Conservation (phyloP, 2,113 vertebrate species). For the Oenanthe oenanthe region DNA sequence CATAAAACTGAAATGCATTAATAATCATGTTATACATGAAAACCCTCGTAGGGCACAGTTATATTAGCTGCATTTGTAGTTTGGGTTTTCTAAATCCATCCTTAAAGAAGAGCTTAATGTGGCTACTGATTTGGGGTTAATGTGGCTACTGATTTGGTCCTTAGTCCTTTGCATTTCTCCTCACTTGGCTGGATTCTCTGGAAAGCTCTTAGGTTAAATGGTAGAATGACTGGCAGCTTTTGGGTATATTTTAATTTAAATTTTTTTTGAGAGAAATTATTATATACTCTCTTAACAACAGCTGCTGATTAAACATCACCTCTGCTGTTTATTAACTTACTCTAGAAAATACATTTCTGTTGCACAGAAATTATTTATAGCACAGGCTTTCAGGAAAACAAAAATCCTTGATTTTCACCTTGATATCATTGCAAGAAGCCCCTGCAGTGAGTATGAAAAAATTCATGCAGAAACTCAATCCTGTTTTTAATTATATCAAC, state of each 20-base stretch:
- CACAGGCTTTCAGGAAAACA: not conserved
- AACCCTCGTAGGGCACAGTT: not conserved
- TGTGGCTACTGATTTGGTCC: not conserved
- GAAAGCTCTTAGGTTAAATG: not conserved
- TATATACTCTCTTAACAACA: not conserved
- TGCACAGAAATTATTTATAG: not conserved
- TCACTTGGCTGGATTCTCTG: not conserved
- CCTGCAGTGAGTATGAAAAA: not conserved
- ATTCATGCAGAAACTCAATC: not conserved
- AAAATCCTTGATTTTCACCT: not conserved
- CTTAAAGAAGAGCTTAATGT: not conserved
- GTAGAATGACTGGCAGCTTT: not conserved
- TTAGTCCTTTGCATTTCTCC: not conserved
- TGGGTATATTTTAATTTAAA: not conserved
- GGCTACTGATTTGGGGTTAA: not conserved
- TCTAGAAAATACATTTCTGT: not conserved
- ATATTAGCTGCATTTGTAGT: not conserved
- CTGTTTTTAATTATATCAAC: not conserved
- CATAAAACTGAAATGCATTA: not conserved
- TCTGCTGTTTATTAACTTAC: not conserved
- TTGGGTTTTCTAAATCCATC: not conserved
- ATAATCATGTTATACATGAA: not conserved
- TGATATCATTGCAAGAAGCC: not conserved
- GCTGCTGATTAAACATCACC: not conserved
- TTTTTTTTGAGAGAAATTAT: not conserved